A percentile compares a stretch with the other conserved stretches of the same genome.
Conservation (phyloP, 1,140 invertebrate genomes). For the Drosophila arizonae region DNA sequence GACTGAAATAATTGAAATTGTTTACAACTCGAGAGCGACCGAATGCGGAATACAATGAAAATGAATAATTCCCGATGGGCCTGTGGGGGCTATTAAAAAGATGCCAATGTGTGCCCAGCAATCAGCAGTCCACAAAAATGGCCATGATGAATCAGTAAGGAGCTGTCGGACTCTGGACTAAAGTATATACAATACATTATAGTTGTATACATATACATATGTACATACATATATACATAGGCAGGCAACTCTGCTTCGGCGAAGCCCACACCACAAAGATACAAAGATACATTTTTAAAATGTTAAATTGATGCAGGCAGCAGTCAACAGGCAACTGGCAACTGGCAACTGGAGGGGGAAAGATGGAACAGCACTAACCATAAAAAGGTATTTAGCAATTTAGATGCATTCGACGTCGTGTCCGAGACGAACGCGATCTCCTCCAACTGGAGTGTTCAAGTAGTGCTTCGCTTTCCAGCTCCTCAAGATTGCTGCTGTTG, state of each 20-base stretch:
- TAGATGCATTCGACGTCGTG: constrained; percentile 79
- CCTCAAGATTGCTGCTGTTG: constrained; percentile 19
- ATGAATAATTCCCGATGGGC: constrained; percentile 78
- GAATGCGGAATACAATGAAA: constrained; percentile 58
- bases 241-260: constrained; percentile 61
- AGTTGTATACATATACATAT: constrained; percentile 1
- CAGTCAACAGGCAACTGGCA: constrained; percentile 17
- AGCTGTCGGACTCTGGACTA: constrained; percentile 30
- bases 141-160: constrained; percentile 62
- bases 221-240: too few species aligned
- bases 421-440: constrained; percentile 47
- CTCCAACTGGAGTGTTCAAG: constrained; percentile 20
- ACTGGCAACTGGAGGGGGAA: constrained; percentile 1
- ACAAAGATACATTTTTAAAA: constrained; percentile 81
- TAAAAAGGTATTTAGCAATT: constrained; percentile 82
- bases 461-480: constrained; percentile 23
- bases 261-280: constrained; percentile 60
- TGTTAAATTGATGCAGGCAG: constrained; percentile 73
- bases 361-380: constrained; percentile 56
- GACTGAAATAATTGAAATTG: constrained; percentile 65
- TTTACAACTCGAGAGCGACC: constrained; percentile 55
- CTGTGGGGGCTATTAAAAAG: constrained; percentile 73
- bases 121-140: constrained; percentile 61
- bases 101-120: constrained; percentile 67
- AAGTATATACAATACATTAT: constrained; percentile 74